Conservation (phyloP, 2,888 invertebrate genomes). For the Eudemis profundana region DNA sequence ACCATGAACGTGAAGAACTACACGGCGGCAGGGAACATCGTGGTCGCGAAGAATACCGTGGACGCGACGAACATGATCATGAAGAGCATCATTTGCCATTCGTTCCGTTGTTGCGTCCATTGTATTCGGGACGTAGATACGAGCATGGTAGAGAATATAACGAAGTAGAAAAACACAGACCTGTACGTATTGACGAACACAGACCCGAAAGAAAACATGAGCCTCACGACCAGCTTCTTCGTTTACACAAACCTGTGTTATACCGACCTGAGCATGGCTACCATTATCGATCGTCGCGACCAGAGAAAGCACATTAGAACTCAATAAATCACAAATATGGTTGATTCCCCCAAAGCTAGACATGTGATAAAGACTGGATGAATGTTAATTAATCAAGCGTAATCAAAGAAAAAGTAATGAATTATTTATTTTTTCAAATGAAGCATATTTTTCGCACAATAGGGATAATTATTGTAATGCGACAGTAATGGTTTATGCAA, state of each 20-base stretch:
- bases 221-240: conserved; percentile 14
- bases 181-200: conserved; percentile 13
- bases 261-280: not conserved
- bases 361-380: not conserved
- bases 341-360: not conserved
- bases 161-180: not conserved
- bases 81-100: conserved; percentile 1
- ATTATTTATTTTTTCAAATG: conserved; percentile 5
- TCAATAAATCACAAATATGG: not conserved
- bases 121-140: not conserved
- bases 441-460: conserved; percentile 16
- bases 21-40: conserved; percentile 50
- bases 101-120: not conserved
- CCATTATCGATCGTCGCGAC: conserved; percentile 4
- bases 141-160: conserved; percentile 17
- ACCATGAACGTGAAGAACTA: not conserved
- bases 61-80: not conserved
- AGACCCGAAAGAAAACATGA: conserved; percentile 22
- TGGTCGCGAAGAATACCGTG: conserved; percentile 51
- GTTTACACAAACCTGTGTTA: conserved; percentile 16
- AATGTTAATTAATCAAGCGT: not conserved
- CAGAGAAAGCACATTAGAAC: conserved; percentile 12
- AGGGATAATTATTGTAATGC: conserved; percentile 1
- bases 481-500: conserved; percentile 6
- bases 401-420: not conserved